Conservation (phyloP, 2,113 vertebrate species). For the Pelusios castaneus region DNA sequence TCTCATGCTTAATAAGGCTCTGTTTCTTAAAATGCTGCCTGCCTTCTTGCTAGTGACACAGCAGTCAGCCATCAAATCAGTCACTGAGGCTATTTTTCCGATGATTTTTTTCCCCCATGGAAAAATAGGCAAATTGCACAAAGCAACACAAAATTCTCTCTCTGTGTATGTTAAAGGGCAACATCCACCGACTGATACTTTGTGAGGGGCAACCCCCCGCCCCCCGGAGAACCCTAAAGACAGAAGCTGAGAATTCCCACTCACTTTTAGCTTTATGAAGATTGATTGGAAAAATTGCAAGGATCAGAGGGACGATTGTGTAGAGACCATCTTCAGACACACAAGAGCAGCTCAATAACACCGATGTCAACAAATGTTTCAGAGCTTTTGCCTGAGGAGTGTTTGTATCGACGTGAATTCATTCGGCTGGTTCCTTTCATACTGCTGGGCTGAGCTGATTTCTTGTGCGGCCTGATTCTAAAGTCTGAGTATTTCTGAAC, state of each 20-base stretch:
- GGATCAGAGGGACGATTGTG: background rate
- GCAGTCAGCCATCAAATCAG: background rate
- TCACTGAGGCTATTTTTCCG: background rate
- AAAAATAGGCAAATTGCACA: background rate
- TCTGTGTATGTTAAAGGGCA: background rate
- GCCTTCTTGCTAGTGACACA: background rate
- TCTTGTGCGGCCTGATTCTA: constrained; percentile 8
- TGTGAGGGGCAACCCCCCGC: background rate
- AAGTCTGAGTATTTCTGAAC: background rate
- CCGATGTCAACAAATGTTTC: background rate
- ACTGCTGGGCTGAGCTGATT: constrained; percentile 8
- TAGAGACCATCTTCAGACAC: background rate
- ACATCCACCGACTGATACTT: background rate
- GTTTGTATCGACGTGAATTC: background rate
- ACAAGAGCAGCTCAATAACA: background rate
- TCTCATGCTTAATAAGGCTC: fast-evolving
- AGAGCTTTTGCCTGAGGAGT: background rate
- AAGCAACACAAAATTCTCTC: background rate
- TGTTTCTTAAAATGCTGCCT: background rate
- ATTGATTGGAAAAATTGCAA: background rate
- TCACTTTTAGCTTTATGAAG: background rate
- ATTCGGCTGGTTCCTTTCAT: constrained; percentile 4
- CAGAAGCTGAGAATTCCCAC: background rate
- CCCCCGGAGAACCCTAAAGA: background rate
- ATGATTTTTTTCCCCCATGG: background rate